Evolutionary conservation across 2,797 vertebrate species (phyloP).

Genomic region (Tenualosa ilisha): DNA sequence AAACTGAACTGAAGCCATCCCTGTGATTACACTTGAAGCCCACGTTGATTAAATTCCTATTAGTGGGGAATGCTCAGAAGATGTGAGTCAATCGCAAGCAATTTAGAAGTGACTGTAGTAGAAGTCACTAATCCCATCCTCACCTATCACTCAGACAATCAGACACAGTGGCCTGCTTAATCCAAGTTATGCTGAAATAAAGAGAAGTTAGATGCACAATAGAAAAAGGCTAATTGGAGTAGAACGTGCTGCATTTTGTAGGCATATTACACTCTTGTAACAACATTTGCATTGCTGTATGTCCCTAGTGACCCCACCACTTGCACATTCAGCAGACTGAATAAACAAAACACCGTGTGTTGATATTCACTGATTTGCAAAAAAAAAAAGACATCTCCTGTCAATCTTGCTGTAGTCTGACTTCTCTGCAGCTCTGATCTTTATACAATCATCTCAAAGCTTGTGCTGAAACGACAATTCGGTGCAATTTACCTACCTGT

Average conservation of each 20-base stretch:
- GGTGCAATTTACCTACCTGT: neutral
- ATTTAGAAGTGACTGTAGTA: neutral
- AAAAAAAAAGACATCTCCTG: too few relatives aligned
- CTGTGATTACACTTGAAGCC: neutral
- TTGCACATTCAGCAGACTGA: too few relatives aligned
- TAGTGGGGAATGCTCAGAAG: neutral
- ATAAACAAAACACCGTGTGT: too few relatives aligned
- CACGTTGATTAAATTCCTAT: neutral
- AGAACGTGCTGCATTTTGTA: too few relatives aligned
- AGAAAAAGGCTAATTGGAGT: too few relatives aligned
- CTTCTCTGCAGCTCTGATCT: neutral
- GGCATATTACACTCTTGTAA: too few relatives aligned
- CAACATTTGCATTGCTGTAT: too few relatives aligned
- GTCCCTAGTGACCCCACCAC: too few relatives aligned
- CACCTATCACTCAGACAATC: neutral
- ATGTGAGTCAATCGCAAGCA: neutral
- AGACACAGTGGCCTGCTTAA: neutral
- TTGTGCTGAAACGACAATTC: neutral
- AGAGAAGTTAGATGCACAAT: neutral
- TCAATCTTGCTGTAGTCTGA: neutral
- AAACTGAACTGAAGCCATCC: neutral
- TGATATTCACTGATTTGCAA: too few relatives aligned
- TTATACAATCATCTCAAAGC: neutral
- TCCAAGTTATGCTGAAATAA: neutral
- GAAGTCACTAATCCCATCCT: neutral